Conservation (phyloP, 2,888 invertebrate genomes). For the Pharmacophagus antenor region DNA sequence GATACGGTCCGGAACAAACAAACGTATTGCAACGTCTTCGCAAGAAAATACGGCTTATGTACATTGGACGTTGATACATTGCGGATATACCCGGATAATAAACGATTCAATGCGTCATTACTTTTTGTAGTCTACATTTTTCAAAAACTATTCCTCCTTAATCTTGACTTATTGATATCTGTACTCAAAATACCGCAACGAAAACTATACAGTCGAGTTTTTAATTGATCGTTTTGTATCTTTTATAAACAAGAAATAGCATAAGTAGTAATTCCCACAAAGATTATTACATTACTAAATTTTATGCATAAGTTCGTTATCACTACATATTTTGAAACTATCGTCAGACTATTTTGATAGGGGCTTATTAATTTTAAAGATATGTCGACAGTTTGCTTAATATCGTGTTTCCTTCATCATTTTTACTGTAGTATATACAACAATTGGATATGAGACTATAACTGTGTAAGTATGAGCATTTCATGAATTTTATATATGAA, state of each 20-base stretch:
- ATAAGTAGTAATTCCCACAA: no score
- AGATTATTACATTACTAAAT: no score
- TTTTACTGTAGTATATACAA: no score
- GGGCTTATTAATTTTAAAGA: no score
- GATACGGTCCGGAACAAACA: slow-evolving; percentile 66
- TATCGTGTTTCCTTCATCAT: no score
- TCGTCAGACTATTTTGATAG: no score
- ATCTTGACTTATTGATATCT: slow-evolving; percentile 24
- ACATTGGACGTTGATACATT: slow-evolving; percentile 47
- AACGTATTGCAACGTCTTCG: slow-evolving; percentile 62
- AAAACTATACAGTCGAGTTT: neutral
- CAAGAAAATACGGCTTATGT: slow-evolving; percentile 55
- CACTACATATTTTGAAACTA: no score
- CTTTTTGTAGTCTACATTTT: slow-evolving; percentile 31
- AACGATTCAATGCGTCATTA: slow-evolving; percentile 33
- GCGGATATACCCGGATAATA: slow-evolving; percentile 45
- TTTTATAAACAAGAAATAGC: neutral
- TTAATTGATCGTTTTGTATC: neutral
- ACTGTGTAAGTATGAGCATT: no score
- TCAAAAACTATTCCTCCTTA: slow-evolving; percentile 23
- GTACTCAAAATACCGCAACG: slow-evolving; percentile 4
- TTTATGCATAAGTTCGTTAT: no score
- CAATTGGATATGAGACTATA: no score
- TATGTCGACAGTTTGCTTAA: no score
- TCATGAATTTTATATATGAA: no score